Conservation (phyloP, 2,888 invertebrate genomes). For the Drosophila birchii region DNA sequence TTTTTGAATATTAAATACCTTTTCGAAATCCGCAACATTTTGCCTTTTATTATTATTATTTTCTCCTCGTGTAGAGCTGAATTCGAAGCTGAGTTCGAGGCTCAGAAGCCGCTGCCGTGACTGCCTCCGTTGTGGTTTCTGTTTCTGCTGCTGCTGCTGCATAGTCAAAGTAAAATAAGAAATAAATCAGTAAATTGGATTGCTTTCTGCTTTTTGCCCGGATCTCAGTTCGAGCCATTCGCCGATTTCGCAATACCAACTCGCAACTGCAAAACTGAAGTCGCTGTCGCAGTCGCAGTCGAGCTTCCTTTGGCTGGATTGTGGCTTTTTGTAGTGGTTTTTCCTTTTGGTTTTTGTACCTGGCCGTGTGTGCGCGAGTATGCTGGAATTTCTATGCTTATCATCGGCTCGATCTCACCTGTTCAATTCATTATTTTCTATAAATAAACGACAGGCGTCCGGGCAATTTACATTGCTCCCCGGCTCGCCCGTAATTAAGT, state of each 20-base stretch:
- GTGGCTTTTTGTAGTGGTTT: conserved; percentile 1
- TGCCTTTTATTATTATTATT: background rate
- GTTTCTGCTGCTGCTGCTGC: conserved; percentile 58
- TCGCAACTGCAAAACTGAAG: conserved; percentile 27
- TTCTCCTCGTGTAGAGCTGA: conserved; percentile 28
- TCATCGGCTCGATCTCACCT: conserved; percentile 80
- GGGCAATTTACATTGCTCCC: conserved; percentile 68
- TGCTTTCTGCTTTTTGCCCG: conserved; percentile 66
- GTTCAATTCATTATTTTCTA: conserved; percentile 81
- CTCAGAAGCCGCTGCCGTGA: conserved; percentile 56
- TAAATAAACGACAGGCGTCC: conserved; percentile 73
- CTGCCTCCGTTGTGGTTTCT: conserved; percentile 64
- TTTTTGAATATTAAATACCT: too few species aligned
- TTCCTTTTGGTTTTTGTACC: background rate
- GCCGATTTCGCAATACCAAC: conserved; percentile 64
- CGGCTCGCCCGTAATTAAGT: conserved; percentile 66
- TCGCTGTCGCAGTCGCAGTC: conserved; percentile 42
- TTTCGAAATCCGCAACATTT: too few species aligned
- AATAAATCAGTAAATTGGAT: conserved; percentile 82
- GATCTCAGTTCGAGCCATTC: conserved; percentile 56
- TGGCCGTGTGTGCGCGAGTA: conserved; percentile 52
- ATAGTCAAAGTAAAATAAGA: conserved; percentile 81
- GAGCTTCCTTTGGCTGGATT: conserved; percentile 48
- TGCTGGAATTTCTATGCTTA: conserved; percentile 81
- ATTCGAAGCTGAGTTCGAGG: conserved; percentile 49